Percentiles rank a stretch among this genome's conserved stretches.
phyloP scores from a whole-genome alignment of 2,888 invertebrate genomes.

The Dioctria linearis region DNA sequence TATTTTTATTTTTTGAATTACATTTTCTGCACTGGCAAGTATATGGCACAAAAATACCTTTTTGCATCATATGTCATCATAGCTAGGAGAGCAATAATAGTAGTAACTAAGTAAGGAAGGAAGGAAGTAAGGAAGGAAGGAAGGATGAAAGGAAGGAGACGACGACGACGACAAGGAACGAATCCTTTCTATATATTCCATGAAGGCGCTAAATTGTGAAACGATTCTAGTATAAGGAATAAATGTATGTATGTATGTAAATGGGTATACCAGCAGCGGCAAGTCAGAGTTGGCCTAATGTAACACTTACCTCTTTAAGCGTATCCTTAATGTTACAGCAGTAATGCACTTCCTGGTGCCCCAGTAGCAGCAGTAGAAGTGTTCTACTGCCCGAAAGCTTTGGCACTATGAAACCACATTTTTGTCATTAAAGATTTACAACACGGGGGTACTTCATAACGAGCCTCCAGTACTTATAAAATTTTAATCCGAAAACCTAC shows the following conservation, averaged over 20 bases:
- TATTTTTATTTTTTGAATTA: not conserved
- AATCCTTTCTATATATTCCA: not conserved
- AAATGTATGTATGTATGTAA: no score
- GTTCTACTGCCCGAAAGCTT: conserved; percentile 51
- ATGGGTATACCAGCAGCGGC: no score
- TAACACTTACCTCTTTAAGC: conserved; percentile 51
- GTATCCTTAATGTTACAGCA: conserved; percentile 34
- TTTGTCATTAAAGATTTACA: conserved; percentile 49
- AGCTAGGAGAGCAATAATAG: not conserved
- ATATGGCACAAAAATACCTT: not conserved
- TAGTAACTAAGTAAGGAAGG: no score
- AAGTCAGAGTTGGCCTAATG: conserved; percentile 18
- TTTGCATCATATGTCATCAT: not conserved
- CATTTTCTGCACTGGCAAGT: not conserved
- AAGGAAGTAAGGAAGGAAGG: no score
- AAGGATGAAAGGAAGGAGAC: no score
- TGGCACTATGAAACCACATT: conserved; percentile 44
- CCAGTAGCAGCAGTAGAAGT: conserved; percentile 36
- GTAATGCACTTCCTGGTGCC: conserved; percentile 49
- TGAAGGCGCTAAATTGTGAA: conserved; percentile 21
- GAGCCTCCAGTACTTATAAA: conserved; percentile 48
- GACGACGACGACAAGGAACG: no score
- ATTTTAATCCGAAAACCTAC: conserved; percentile 49
- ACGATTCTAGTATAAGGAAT: conserved; percentile 22
- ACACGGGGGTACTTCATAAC: conserved; percentile 37